A percentile compares a stretch with the other conserved stretches of the same genome.
phyloP scores from a whole-genome alignment of 1,140 invertebrate genomes.

The Heterodera schachtii region DNA sequence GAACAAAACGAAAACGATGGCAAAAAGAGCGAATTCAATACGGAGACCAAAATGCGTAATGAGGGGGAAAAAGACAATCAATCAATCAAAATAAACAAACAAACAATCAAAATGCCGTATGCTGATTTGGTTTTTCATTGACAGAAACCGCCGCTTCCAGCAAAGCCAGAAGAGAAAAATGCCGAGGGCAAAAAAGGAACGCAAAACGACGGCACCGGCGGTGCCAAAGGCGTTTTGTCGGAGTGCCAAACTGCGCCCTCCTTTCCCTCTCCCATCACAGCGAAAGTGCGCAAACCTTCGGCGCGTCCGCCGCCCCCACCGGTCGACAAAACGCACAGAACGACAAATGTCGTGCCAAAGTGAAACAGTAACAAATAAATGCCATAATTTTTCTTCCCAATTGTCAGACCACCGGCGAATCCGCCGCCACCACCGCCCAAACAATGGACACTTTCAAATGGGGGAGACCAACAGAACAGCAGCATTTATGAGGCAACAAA shows the following conservation, averaged over 20 bases:
- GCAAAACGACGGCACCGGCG: background rate
- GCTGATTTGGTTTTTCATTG: background rate
- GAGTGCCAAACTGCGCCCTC: background rate
- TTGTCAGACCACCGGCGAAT: constrained; percentile 17
- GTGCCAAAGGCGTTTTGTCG: background rate
- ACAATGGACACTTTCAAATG: background rate
- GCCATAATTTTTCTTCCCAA: background rate
- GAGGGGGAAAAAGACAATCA: background rate
- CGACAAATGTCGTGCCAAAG: background rate
- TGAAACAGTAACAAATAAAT: background rate
- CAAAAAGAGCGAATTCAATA: background rate
- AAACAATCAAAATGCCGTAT: too few species aligned
- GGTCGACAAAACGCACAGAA: constrained; percentile 15
- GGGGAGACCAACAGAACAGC: background rate
- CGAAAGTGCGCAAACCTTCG: constrained; percentile 17
- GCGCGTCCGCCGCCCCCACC: constrained; percentile 19
- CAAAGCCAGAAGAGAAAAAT: background rate
- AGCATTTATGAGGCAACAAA: constrained; percentile 13
- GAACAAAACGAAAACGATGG: too few species aligned
- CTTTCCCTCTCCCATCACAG: background rate
- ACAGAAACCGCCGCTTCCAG: background rate
- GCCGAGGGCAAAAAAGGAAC: background rate
- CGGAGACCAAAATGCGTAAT: constrained; percentile 6
- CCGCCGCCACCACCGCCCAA: constrained; percentile 31
- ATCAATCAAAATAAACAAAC: too few species aligned